Evolutionary conservation across 2,797 vertebrate genomes (phyloP).

Genomic region (Smutsia temminckii): DNA sequence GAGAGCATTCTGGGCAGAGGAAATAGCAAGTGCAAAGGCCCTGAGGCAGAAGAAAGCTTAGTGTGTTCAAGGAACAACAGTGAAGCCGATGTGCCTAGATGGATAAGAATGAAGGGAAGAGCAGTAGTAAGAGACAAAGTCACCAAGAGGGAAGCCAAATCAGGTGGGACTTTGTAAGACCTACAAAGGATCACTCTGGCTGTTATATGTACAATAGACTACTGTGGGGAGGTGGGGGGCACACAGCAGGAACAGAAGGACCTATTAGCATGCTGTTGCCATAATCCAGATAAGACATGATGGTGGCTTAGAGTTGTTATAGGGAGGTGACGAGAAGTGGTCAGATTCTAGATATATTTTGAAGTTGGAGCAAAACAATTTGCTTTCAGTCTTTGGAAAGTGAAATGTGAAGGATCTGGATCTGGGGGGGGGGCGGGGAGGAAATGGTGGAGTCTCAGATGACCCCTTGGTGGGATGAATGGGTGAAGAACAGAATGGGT

Average conservation of each 20-base stretch:
- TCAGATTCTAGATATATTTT: not conserved
- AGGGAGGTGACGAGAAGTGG: not conserved
- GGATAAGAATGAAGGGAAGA: not conserved
- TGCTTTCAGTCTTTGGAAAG: not conserved
- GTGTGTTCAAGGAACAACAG: not conserved
- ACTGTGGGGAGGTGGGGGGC: not conserved
- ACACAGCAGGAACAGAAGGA: not conserved
- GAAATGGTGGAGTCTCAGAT: not conserved
- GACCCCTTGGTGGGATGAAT: not conserved
- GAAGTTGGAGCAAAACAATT: not conserved
- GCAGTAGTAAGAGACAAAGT: not conserved
- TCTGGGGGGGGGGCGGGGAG: not conserved
- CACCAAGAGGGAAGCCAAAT: not conserved
- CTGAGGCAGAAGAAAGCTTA: not conserved
- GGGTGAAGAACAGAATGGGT: not conserved
- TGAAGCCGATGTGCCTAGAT: not conserved
- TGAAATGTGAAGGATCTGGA: not conserved
- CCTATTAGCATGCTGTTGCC: not conserved
- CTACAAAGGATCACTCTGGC: not conserved
- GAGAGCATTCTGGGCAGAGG: not conserved
- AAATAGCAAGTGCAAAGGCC: not conserved
- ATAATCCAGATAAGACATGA: not conserved
- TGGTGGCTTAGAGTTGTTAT: not conserved
- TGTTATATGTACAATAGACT: not conserved
- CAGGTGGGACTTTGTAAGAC: not conserved